Percentiles rank a stretch among this genome's conserved stretches.
Conservation (phyloP, 2,113 vertebrate species). For the Myotis brandtii region DNA sequence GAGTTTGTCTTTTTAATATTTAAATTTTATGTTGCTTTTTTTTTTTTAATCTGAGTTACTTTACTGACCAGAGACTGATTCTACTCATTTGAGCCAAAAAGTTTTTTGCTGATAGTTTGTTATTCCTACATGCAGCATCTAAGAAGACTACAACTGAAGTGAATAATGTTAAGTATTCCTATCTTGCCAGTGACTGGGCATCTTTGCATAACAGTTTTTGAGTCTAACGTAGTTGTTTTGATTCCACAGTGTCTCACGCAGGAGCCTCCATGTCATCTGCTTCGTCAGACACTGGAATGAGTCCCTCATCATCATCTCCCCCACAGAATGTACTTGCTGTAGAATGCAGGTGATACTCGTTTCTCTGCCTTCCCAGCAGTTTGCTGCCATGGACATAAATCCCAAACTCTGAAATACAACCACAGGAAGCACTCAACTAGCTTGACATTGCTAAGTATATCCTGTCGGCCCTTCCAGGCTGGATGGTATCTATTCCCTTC, state of each 20-base stretch:
- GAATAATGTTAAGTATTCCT: constrained; percentile 25
- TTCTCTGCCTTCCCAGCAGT: constrained; percentile 87
- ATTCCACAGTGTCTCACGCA: constrained; percentile 91
- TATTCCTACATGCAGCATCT: neutral
- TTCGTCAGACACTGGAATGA: constrained; percentile 98
- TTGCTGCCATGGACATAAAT: constrained; percentile 89
- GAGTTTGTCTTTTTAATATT: neutral
- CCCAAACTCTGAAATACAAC: constrained; percentile 85
- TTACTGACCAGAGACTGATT: neutral
- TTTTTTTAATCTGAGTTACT: constrained; percentile 24
- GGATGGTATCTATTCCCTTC: constrained; percentile 81
- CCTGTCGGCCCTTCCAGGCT: constrained; percentile 85
- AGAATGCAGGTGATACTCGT: constrained; percentile 98
- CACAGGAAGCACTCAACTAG: constrained; percentile 92
- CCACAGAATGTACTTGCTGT: constrained; percentile 96
- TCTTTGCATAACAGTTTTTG: neutral
- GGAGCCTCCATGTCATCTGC: constrained; percentile 97
- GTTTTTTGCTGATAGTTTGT: neutral
- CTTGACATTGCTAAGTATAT: constrained; percentile 88
- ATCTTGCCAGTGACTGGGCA: neutral
- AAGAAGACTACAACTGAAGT: neutral
- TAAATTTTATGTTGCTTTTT: neutral
- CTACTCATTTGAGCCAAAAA: neutral
- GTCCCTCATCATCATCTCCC: constrained; percentile 96
- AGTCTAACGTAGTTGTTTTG: constrained; percentile 30